These are phyloP conservation scores for Zygothrica quintamaculata DNA, from an alignment of 2,888 invertebrate species.

Conservation along the genomic window DNA sequence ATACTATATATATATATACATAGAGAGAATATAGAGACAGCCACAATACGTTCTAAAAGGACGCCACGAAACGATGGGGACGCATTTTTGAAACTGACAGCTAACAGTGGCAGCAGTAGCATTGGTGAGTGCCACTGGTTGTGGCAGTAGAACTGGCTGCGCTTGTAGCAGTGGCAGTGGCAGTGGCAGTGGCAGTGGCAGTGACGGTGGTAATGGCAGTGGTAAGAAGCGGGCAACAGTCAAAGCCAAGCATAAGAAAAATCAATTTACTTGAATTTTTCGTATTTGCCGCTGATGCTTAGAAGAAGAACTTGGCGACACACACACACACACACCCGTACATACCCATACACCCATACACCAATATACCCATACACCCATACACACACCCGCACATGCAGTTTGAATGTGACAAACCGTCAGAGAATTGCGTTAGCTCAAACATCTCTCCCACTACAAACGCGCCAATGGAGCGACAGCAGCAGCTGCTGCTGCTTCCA, in stretches of 20 bases:
- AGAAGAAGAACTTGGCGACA: slow-evolving; percentile 49
- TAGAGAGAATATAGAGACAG: no score
- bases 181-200: slow-evolving; percentile 12
- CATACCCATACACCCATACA: slow-evolving; percentile 10
- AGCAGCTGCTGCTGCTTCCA: slow-evolving; percentile 73
- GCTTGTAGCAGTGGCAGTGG: slow-evolving; percentile 3
- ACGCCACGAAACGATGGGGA: slow-evolving; percentile 19
- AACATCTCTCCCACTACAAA: slow-evolving; percentile 6
- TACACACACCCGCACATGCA: slow-evolving; percentile 23
- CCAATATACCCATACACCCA: slow-evolving; percentile 29
- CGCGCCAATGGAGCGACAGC: slow-evolving; percentile 58
- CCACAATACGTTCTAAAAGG: slow-evolving; percentile 47
- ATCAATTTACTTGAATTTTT: slow-evolving; percentile 81
- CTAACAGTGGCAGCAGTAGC: slow-evolving; percentile 14
- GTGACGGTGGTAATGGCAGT: slow-evolving; percentile 6
- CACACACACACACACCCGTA: slow-evolving; percentile 35
- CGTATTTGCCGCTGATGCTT: slow-evolving; percentile 52
- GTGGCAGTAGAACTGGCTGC: slow-evolving; percentile 6
- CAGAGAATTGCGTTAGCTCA: no score
- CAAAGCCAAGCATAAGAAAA: slow-evolving; percentile 68
- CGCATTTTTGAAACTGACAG: slow-evolving; percentile 70
- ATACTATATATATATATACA: no score
- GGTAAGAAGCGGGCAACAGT: slow-evolving; percentile 31
- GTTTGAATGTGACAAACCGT: slow-evolving; percentile 72
- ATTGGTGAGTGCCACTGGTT: slow-evolving; percentile 1